phyloP scores from a whole-genome alignment of 2,113 vertebrate genomes.

The Oenanthe oenanthe region DNA sequence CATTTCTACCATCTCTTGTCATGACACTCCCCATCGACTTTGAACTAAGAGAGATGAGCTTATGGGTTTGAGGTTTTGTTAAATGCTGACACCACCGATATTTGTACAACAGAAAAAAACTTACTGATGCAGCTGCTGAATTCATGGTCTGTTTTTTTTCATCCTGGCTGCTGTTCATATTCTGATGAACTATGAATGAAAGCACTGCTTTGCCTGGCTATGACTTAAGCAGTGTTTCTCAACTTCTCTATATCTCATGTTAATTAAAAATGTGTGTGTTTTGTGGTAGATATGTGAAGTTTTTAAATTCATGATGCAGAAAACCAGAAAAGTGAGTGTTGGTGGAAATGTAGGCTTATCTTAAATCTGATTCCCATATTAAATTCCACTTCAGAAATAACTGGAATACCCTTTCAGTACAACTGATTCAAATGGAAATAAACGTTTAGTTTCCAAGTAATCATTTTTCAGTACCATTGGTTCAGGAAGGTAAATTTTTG shows the following conservation, averaged over 20 bases:
- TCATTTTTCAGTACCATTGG: not conserved
- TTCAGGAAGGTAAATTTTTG: not conserved
- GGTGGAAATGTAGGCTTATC: not conserved
- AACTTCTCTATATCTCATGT: accelerated
- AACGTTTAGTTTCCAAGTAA: not conserved
- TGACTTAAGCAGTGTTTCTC: not conserved
- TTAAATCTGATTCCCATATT: not conserved
- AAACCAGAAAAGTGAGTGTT: not conserved
- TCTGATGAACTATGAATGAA: not conserved
- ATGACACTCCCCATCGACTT: accelerated
- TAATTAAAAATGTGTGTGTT: not conserved
- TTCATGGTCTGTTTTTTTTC: not conserved
- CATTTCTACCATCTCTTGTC: not conserved
- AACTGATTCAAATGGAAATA: not conserved
- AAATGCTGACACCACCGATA: not conserved
- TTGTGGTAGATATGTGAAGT: not conserved
- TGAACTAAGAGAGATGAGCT: not conserved
- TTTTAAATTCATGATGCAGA: not conserved
- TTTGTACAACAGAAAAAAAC: not conserved
- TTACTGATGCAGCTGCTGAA: not conserved
- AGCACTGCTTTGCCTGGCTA: not conserved
- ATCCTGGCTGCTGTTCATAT: not conserved
- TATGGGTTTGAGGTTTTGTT: not conserved
- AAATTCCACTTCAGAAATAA: not conserved
- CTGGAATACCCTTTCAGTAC: not conserved